Base-by-base conservation (phyloP, 1,140 invertebrate species). In the Mya arenaria region DNA sequence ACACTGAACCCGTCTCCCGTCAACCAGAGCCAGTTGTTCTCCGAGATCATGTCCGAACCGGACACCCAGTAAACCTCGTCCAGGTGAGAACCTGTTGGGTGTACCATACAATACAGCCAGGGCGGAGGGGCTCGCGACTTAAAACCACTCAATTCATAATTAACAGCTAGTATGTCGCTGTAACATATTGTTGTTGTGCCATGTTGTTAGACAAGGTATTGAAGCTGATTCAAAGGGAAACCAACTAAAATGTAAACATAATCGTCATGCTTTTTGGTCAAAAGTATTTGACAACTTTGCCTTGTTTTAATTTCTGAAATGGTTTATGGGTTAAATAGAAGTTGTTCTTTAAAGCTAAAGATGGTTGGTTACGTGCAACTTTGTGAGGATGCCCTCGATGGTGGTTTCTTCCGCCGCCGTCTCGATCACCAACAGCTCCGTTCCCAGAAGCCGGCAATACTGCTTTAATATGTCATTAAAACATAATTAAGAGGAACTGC, bases 11-110 rank as follows among this genome's bases (percentile, higher is more conserved):
- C 71, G 30, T 74, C 56, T 28, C 17, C 8, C 32, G 34, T 60
- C 48, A 74, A 37, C 71, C 71, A 74, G 58, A 52, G 5, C 71
- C 71, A 74, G n/a, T 34, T n/a, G 15, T 60, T 60, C 25, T 74
- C 71, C 19, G 41, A 41, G 15, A 39, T 60, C 32, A 74, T 74
- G 48, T 74, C 71, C 34, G 71, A 32, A 28, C 71, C 71, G n/a
- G 71, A 60, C 15, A 60, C 5, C 71, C 71, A 74, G 37, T 74
- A 74, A 0, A 15, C 34, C 37, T 74, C 71, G n/a, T 74, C 71
- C 30, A 74, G 58, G n/a, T 74, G 71, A 1, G 71, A 74, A 17
- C 71, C 71, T 74, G 28, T 8, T 4, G 25, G 19, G 30, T 23
- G 23, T 41, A 28, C 32, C n/a, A n/a, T n/a, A n/a, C n/a, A n/a